Base-by-base conservation (phyloP, 2,888 invertebrate genomes). In the Cistogaster globosa region DNA sequence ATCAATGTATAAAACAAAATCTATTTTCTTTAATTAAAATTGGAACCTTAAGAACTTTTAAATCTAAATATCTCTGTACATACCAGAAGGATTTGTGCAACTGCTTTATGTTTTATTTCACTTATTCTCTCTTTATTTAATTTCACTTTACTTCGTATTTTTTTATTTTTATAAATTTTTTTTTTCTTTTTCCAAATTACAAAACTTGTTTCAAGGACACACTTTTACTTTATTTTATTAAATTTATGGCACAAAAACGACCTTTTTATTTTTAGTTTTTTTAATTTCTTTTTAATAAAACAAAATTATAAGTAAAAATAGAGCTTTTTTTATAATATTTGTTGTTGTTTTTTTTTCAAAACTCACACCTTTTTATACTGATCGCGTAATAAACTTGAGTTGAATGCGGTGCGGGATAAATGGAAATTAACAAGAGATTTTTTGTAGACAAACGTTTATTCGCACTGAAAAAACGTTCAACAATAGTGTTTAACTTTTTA, bases 191-290 rank as follows among this genome's bases (percentile, higher is more conserved):
- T 26, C 76, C 20, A 12, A 26, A 16, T n/a, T 63, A 36, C 42
- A 58, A 42, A 62, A 71, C 69, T 58, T 38, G 51, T 71, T 81
- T 81, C 82, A 85, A 85, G 84, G 85, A 85, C 82, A 85, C 82
- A 78, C 82, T 85, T 85, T 85, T 85, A 85, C 85, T 85, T 77
- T 62, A 51, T 51, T 57, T 53, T 36, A 53, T 68, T 5, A 18
- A 57, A 62, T 4, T 69, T 20, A 18, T 72, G 38, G 0, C 42
- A 42, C 18, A 60, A 60, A 71, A 58, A 4, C 36, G 57, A n/a
- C 55, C 8, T 11, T 74, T 63, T 45, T 48, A 42, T 42, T 38
- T 42, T 32, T 12, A 74, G 36, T 22, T 74, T 53, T 26, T 26
- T 26, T 26, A 26, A 26, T 26, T 26, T 26, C 26, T 26, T 26